Percentiles rank a stretch among this genome's conserved stretches.
Conservation (phyloP, 92 coral and sea anemone genomes). For the Epizoanthus scotinus region DNA sequence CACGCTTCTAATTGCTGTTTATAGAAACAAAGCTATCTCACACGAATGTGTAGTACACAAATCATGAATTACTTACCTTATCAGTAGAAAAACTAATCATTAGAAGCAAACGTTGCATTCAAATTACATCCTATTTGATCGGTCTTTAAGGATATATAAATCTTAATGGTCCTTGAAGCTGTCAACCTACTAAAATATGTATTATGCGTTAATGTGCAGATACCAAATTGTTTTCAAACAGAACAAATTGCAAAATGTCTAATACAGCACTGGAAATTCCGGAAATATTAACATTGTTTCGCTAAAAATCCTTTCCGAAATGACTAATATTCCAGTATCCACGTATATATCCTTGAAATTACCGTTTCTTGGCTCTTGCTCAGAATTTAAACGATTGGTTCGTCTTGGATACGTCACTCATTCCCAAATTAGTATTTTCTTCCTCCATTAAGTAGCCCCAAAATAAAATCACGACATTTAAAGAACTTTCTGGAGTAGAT, state of each 20-base stretch:
- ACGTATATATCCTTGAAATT: too few relatives aligned
- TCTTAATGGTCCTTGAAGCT: too few relatives aligned
- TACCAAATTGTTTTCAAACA: too few relatives aligned
- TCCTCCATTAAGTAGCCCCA: background rate
- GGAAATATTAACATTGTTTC: background rate
- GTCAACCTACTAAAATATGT: too few relatives aligned
- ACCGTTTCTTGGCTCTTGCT: background rate
- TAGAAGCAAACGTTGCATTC: background rate
- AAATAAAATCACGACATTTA: background rate
- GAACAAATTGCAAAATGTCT: too few relatives aligned
- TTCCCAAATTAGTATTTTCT: background rate
- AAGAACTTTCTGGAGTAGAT: background rate
- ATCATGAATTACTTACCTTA: background rate
- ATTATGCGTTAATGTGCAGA: too few relatives aligned
- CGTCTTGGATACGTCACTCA: constrained; percentile 4
- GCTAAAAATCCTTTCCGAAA: background rate
- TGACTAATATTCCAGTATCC: background rate
- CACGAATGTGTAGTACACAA: background rate
- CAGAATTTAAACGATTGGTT: background rate
- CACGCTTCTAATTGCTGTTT: constrained; percentile 8
- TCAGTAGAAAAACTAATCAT: background rate
- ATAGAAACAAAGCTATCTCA: background rate
- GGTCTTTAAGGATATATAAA: too few relatives aligned
- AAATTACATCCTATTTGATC: too few relatives aligned
- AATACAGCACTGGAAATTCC: too few relatives aligned